phyloP scores from a whole-genome alignment of 2,888 invertebrate genomes.

The Drosophila pseudotakahashii region DNA sequence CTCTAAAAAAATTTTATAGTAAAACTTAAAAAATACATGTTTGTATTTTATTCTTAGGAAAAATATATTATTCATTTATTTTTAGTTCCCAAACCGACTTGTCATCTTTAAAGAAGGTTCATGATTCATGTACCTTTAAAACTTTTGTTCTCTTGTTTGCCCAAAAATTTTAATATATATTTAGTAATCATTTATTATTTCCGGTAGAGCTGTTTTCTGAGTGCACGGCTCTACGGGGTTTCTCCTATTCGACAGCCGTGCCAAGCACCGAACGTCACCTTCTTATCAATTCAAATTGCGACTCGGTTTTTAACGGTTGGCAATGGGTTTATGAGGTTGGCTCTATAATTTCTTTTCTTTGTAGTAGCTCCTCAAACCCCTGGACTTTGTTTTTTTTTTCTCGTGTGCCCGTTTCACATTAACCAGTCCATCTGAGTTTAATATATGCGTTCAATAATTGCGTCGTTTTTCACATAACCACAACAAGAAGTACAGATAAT shows the following conservation, averaged over 20 bases:
- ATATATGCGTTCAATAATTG: conserved; percentile 26
- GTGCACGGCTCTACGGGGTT: not conserved
- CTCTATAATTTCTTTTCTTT: conserved; percentile 6
- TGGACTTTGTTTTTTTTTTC: conserved; percentile 14
- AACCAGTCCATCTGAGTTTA: conserved; percentile 62
- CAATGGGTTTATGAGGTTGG: conserved; percentile 31
- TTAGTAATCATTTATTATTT: not conserved
- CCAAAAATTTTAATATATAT: not conserved
- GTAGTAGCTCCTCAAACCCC: conserved; percentile 2
- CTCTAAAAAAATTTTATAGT: too few relatives aligned
- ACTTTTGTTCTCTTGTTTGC: not conserved
- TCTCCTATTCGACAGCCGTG: conserved; percentile 41
- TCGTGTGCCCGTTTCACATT: conserved; percentile 47
- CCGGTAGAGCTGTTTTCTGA: not conserved
- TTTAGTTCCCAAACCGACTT: not conserved
- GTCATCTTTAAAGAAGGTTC: not conserved
- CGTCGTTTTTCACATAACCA: conserved; percentile 35
- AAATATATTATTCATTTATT: too few relatives aligned
- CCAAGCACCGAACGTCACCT: conserved; percentile 67
- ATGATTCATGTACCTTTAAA: not conserved
- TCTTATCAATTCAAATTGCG: conserved; percentile 58
- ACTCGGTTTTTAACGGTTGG: conserved; percentile 31
- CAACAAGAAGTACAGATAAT: not conserved
- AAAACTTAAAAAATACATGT: too few relatives aligned
- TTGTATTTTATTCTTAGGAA: too few relatives aligned